phyloP scores from a whole-genome alignment of 2,113 vertebrate genomes.

The Syngnathus scovelli region DNA sequence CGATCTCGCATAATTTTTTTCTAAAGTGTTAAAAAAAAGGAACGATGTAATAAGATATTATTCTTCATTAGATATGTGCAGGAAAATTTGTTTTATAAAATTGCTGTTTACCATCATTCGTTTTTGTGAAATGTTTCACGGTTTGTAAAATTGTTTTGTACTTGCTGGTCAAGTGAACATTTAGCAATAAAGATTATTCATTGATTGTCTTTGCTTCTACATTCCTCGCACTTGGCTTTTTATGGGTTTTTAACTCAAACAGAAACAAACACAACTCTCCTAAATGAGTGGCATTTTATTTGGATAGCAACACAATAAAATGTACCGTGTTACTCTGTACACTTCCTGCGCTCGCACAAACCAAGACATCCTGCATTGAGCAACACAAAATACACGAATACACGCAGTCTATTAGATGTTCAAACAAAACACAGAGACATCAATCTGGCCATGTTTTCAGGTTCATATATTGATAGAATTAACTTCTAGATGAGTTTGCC shows the following conservation, averaged over 20 bases:
- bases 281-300: neutral
- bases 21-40: too few relatives aligned
- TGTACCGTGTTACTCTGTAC: neutral
- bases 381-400: neutral
- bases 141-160: neutral
- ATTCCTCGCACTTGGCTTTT: neutral
- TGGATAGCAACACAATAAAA: neutral
- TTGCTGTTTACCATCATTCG: too few relatives aligned
- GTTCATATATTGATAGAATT: neutral
- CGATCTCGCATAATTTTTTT: neutral
- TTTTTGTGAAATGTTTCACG: too few relatives aligned
- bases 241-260: neutral
- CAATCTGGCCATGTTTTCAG: neutral
- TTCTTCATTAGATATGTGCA: too few relatives aligned
- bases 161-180: neutral
- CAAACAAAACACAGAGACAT: neutral
- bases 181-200: neutral
- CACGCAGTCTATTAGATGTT: neutral
- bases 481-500: neutral
- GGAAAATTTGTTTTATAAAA: too few relatives aligned
- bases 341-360: neutral
- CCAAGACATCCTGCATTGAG: neutral
- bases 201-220: neutral
- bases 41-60: too few relatives aligned
- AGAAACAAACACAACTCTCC: neutral